Conservation (phyloP, 92 coral and sea anemone species). For the Actinostola sp. region DNA sequence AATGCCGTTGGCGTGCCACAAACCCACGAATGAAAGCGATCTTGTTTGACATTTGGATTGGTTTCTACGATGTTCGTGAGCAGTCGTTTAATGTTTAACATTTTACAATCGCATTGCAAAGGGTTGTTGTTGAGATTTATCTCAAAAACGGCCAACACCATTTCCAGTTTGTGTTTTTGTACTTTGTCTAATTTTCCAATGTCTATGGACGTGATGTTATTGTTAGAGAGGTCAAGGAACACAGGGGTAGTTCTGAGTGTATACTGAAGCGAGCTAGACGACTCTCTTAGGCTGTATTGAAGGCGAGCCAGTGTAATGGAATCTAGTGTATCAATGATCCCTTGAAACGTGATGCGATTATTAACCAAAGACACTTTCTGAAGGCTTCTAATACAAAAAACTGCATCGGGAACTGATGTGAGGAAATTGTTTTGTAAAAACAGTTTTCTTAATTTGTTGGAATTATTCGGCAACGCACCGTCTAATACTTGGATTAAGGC, state of each 20-base stretch:
- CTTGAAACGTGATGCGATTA: conserved; percentile 41
- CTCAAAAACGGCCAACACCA: conserved; percentile 41
- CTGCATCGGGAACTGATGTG: conserved; percentile 34
- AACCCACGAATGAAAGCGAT: conserved; percentile 66
- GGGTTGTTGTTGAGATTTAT: conserved; percentile 68
- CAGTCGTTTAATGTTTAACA: conserved; percentile 21
- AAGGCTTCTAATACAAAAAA: conserved; percentile 33
- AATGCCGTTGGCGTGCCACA: conserved; percentile 54
- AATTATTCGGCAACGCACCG: conserved; percentile 50
- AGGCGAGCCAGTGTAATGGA: conserved; percentile 23
- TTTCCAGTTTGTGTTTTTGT: conserved; percentile 27
- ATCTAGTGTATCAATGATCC: conserved; percentile 32
- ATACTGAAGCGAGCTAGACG: conserved; percentile 13
- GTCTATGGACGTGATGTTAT: conserved; percentile 41
- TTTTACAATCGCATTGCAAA: conserved; percentile 60
- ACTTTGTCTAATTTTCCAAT: conserved; percentile 30
- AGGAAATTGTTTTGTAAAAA: conserved; percentile 51
- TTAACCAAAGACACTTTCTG: conserved; percentile 32
- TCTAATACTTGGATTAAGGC: conserved; percentile 28
- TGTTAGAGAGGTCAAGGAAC: conserved; percentile 45
- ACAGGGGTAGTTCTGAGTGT: conserved; percentile 30
- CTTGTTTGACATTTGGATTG: conserved; percentile 1
- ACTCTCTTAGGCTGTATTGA: conserved; percentile 36
- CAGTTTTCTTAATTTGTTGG: conserved; percentile 44
- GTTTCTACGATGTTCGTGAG: conserved; percentile 17